Conservation (phyloP, 2,888 invertebrate species). For the Choreutis nemorana region DNA sequence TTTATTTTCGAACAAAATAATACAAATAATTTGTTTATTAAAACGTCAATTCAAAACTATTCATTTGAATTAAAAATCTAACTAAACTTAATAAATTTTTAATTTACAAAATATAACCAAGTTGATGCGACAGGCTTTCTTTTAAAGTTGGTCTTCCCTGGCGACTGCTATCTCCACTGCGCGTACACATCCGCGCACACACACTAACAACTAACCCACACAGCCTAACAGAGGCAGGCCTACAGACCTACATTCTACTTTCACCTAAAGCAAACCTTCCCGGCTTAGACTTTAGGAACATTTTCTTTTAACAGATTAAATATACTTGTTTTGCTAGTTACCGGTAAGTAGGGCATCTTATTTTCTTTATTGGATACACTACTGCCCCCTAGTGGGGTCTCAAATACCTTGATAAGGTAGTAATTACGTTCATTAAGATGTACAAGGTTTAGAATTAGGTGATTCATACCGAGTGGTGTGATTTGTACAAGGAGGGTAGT, state of each 20-base stretch:
- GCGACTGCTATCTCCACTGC: conserved; percentile 53
- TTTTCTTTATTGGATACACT: conserved; percentile 47
- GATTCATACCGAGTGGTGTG: too few relatives aligned
- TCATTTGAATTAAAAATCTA: background rate
- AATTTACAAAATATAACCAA: background rate
- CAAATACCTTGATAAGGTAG: too few relatives aligned
- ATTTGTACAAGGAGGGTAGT: too few relatives aligned
- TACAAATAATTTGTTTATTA: too few relatives aligned
- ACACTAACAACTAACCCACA: conserved; percentile 27
- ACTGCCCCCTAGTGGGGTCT: conserved; percentile 41
- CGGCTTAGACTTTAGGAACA: conserved; percentile 18
- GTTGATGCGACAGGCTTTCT: too few relatives aligned
- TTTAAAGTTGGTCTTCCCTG: conserved; percentile 36
- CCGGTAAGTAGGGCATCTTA: conserved; percentile 50
- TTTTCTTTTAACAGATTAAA: conserved; percentile 15
- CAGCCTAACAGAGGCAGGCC: conserved; percentile 35
- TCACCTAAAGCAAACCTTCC: conserved; percentile 26
- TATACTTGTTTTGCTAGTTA: conserved; percentile 21
- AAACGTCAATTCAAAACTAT: too few relatives aligned
- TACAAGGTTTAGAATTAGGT: too few relatives aligned
- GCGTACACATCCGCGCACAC: conserved; percentile 41
- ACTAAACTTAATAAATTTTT: background rate
- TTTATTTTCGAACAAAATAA: too few relatives aligned
- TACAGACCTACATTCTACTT: conserved; percentile 61
- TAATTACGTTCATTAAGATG: too few relatives aligned